Conservation (phyloP, 2,797 vertebrate species). For the Sparus aurata region DNA sequence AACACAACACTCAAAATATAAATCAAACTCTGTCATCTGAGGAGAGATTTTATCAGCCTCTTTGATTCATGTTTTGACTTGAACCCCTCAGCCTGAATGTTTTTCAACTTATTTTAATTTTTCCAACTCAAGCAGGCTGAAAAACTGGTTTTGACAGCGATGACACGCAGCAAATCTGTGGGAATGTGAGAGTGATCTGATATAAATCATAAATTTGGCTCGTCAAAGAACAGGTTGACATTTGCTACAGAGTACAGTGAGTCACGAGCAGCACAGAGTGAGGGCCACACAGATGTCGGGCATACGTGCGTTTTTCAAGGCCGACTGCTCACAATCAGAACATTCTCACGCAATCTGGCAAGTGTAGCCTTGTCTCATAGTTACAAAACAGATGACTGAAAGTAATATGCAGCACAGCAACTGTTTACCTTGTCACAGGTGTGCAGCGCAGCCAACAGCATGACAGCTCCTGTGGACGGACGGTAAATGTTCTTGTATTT, state of each 20-base stretch:
- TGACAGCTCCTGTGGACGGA: constrained; percentile 85
- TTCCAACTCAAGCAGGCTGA: background rate
- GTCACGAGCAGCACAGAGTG: background rate
- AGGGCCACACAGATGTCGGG: background rate
- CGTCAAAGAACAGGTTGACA: accelerated
- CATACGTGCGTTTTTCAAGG: background rate
- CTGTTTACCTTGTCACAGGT: constrained; percentile 83
- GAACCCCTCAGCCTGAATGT: background rate
- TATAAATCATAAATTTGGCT: background rate
- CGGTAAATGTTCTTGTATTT: constrained; percentile 79
- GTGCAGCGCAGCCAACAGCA: constrained; percentile 88
- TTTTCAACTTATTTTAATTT: background rate
- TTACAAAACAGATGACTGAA: background rate
- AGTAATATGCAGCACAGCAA: accelerated
- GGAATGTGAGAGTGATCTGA: background rate
- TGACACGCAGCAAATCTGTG: background rate
- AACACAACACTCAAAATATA: background rate
- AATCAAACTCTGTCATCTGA: background rate
- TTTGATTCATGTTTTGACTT: background rate
- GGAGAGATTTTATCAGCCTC: background rate
- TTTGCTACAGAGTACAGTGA: background rate
- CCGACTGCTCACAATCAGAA: background rate
- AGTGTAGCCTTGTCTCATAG: background rate
- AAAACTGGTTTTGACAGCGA: background rate
- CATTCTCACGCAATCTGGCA: constrained; percentile 9